phyloP scores from a whole-genome alignment of 1,140 invertebrate genomes.

The Potamilus streckersoni region DNA sequence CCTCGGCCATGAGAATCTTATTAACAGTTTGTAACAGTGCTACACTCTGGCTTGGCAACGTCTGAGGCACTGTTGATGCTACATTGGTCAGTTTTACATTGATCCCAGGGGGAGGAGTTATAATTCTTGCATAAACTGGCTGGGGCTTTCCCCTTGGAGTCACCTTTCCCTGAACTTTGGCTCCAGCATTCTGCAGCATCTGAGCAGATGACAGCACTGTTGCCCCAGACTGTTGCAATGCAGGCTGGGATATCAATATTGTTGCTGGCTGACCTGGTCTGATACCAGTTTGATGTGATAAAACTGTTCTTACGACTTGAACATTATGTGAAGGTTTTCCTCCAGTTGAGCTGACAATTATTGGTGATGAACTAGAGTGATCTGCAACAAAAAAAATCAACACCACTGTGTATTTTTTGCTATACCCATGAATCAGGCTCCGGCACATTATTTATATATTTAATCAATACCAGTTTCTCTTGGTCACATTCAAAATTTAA shows the following conservation, averaged over 20 bases:
- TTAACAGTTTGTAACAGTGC: conserved; percentile 19
- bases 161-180: conserved; percentile 38
- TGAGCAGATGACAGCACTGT: conserved; percentile 40
- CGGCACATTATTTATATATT: not conserved
- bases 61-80: not conserved
- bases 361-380: not conserved
- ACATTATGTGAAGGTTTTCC: conserved; percentile 52
- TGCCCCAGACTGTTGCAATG: conserved; percentile 39
- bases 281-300: conserved; percentile 52
- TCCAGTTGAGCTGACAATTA: conserved; percentile 43
- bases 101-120: conserved; percentile 56
- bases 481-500: no score
- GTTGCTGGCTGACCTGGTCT: conserved; percentile 55
- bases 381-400: not conserved
- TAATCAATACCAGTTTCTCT: not conserved
- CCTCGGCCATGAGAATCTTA: no score
- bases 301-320: conserved; percentile 57
- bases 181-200: conserved; percentile 34
- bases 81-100: conserved; percentile 39
- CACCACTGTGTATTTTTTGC: not conserved
- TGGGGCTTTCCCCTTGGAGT: conserved; percentile 52
- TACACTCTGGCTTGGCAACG: not conserved
- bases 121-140: conserved; percentile 62
- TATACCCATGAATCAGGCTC: not conserved
- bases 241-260: conserved; percentile 60